Conservation (phyloP, 2,888 invertebrate species). For the Seira musarum region DNA sequence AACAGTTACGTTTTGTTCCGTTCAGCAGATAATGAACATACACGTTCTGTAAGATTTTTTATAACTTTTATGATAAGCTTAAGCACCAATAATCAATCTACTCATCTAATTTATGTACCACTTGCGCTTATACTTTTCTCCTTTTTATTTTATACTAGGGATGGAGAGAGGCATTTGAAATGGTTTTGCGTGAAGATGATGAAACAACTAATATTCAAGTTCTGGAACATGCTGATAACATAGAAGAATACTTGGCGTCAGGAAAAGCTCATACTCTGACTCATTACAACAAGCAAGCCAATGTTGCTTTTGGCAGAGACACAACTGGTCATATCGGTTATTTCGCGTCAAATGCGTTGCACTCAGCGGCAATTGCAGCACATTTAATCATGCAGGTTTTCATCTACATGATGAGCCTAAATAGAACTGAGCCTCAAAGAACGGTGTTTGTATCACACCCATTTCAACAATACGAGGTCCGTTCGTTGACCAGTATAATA, state of each 20-base stretch:
- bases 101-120: too few relatives aligned
- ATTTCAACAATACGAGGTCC: conserved; percentile 36
- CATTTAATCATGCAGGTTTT: conserved; percentile 51
- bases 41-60: not conserved
- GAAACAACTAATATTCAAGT: not conserved
- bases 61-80: not conserved
- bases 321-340: conserved; percentile 24
- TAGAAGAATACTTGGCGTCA: conserved; percentile 12
- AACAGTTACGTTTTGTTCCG: conserved; percentile 35
- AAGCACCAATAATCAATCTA: too few relatives aligned
- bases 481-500: not conserved
- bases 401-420: conserved; percentile 43
- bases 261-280: conserved; percentile 27
- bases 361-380: conserved; percentile 45
- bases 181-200: conserved; percentile 13
- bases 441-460: conserved; percentile 40
- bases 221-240: conserved; percentile 10
- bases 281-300: conserved; percentile 25
- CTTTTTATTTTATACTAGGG: conserved; percentile 9
- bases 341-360: conserved; percentile 49
- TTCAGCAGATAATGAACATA: conserved; percentile 45
- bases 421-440: conserved; percentile 15
- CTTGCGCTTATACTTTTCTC: not conserved
- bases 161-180: conserved; percentile 31
- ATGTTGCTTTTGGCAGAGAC: conserved; percentile 41